Base-by-base conservation (phyloP, 2,888 invertebrate genomes). In the Gymnoscelis rufifasciata region DNA sequence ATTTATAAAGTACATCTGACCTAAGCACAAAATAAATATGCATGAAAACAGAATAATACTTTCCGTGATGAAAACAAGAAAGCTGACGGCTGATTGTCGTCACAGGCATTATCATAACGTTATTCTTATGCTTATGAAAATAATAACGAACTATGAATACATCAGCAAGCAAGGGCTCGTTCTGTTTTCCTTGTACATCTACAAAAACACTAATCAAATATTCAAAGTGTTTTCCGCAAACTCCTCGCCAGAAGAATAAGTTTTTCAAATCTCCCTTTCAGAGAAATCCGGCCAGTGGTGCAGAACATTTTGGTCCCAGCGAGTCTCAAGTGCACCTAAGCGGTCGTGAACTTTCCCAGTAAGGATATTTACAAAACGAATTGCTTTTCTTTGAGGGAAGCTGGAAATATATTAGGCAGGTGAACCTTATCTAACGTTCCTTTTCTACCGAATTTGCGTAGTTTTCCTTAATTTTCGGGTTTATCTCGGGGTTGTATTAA, bases 311-410 rank as follows among this genome's bases (percentile, higher is more conserved):
- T 60, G 60, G 59, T 59, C 59, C 67, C 67, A 63, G 66, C 64
- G 60, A 57, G 59, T 57, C 59, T 62, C 54, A 66, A 74, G 74
- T 68, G 72, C 64, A 73, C 71, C 65, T 71, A 67, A 72, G 66
- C 67, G 71, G 65, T 71, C 68, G 62, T 71, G 65, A 66, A 67
- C 62, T 62, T 59, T 60, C 60, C 54, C 58, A 56, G 59, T 61
- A 57, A 59, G 64, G 62, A 56, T 57, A 56, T 57, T 49, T 54
- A 55, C 56, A 54, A 52, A 56, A 57, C 51, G 19, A 52, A 58
- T 46, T 43, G 35, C 54, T 52, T 54, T 47, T 52, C 51, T 55
- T 59, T 48, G 37, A 49, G 49, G 38, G 45, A 43, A 54, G 48
- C 37, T 48, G 51, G 54, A 51, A 52, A 53, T 52, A 51, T 44